These are phyloP conservation scores for Ecliptopera silaceata DNA, from an alignment of 2,888 invertebrate genomes.

Conservation along the genomic window DNA sequence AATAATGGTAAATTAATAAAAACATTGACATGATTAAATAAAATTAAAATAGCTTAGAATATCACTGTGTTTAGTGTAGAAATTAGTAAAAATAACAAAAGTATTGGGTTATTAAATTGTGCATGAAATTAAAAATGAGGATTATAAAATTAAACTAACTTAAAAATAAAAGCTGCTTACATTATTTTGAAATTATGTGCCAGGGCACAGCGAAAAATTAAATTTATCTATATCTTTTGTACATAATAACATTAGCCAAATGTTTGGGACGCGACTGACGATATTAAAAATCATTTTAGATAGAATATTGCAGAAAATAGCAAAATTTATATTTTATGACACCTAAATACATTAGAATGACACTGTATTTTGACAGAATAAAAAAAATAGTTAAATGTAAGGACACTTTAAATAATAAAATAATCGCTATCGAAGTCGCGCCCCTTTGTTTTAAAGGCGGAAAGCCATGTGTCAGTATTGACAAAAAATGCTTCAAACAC, in stretches of 20 bases:
- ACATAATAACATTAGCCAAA: conserved; percentile 27
- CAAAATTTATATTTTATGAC: too few relatives aligned
- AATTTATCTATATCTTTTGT: conserved; percentile 30
- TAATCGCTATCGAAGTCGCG: conserved; percentile 3
- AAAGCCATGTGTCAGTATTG: conserved; percentile 33
- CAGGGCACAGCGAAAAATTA: conserved; percentile 42
- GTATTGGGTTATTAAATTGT: conserved; percentile 68
- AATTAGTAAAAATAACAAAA: conserved; percentile 61
- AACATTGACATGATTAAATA: conserved; percentile 44
- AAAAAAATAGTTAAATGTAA: too few relatives aligned
- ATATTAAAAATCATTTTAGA: not conserved
- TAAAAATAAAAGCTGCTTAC: conserved; percentile 75
- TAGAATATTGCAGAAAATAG: too few relatives aligned
- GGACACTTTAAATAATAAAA: too few relatives aligned
- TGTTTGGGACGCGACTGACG: conserved; percentile 12
- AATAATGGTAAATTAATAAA: conserved; percentile 56
- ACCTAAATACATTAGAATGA: too few relatives aligned
- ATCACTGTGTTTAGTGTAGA: conserved; percentile 40
- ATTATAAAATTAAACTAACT: conserved; percentile 69
- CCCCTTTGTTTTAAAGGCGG: conserved; percentile 19
- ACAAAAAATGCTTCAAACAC: conserved; percentile 35
- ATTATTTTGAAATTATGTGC: conserved; percentile 53
- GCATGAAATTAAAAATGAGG: conserved; percentile 67
- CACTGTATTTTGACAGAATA: too few relatives aligned
- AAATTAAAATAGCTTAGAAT: conserved; percentile 40